These are phyloP conservation scores for Natator depressus DNA, from an alignment of 2,113 vertebrate genomes.

Conservation along the genomic window DNA sequence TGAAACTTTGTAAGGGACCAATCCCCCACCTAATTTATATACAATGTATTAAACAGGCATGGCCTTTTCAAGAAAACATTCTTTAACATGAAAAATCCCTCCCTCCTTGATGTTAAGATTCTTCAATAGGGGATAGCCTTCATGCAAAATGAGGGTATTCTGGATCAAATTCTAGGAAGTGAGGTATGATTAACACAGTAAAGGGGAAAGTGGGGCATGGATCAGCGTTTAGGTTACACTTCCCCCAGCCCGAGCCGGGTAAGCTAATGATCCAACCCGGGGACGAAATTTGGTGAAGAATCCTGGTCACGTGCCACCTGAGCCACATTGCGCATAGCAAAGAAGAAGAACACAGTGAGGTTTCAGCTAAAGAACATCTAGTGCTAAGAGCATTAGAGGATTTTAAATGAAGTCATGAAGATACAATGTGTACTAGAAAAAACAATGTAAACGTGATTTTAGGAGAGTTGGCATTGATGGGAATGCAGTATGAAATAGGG, in stretches of 20 bases:
- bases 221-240: too few relatives aligned
- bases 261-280: too few relatives aligned
- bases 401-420: constrained; percentile 56
- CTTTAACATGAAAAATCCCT: constrained; percentile 9
- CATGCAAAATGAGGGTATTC: constrained; percentile 42
- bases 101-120: background rate
- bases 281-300: too few relatives aligned
- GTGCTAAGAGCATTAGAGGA: constrained; percentile 26
- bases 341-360: constrained; percentile 40
- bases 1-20: background rate
- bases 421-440: constrained; percentile 29
- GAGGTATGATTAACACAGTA: constrained; percentile 35
- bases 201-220: too few relatives aligned
- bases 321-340: too few relatives aligned
- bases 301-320: too few relatives aligned
- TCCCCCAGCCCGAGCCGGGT: too few relatives aligned
- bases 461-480: constrained; percentile 48
- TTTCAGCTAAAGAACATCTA: constrained; percentile 53
- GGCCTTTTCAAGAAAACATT: background rate
- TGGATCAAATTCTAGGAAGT: constrained; percentile 50
- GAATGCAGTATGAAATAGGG: constrained; percentile 21
- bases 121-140: constrained; percentile 12
- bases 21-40: background rate
- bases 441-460: constrained; percentile 67
- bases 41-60: background rate